These are phyloP conservation scores for Drosophila kikkawai DNA, from an alignment of 1,140 invertebrate genomes.

Conservation along the genomic window DNA sequence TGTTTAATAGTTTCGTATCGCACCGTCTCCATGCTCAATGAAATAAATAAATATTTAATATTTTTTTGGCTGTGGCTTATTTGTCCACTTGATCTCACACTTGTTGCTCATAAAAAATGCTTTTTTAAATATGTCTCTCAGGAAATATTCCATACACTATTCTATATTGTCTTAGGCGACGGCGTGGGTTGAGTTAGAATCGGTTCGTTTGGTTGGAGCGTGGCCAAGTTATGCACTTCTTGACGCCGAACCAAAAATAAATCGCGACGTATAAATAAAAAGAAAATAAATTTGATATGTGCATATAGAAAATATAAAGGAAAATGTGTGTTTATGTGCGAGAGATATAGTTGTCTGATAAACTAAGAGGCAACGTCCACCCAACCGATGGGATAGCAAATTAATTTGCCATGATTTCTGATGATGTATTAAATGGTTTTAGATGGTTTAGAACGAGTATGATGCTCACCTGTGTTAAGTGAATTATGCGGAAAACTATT, in stretches of 20 bases:
- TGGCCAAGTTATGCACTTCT: conserved; percentile 80
- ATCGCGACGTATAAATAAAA: conserved; percentile 48
- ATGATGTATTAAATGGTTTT: conserved; percentile 71
- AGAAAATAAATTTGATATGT: conserved; percentile 29
- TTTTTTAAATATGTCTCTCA: conserved; percentile 61
- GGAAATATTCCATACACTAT: conserved; percentile 29
- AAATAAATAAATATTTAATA: conserved; percentile 53
- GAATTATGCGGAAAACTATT: conserved; percentile 5
- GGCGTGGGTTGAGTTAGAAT: conserved; percentile 43
- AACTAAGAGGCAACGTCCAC: conserved; percentile 47
- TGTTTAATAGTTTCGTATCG: neutral
- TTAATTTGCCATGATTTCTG: conserved; percentile 68
- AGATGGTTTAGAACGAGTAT: conserved; percentile 46
- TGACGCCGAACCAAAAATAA: conserved; percentile 69
- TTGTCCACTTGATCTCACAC: conserved; percentile 63
- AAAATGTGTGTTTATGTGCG: conserved; percentile 1
- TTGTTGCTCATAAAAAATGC: conserved; percentile 75
- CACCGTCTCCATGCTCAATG: conserved; percentile 13
- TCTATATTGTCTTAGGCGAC: conserved; percentile 30
- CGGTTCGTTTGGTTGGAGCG: conserved; percentile 58
- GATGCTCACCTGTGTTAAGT: conserved; percentile 48
- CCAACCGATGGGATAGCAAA: conserved; percentile 35
- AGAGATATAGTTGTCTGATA: conserved; percentile 35
- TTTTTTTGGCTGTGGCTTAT: conserved; percentile 42
- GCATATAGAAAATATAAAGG: neutral